Evolutionary conservation across 2,888 invertebrate genomes (phyloP).

Genomic region (Muschampia plurimacula): DNA sequence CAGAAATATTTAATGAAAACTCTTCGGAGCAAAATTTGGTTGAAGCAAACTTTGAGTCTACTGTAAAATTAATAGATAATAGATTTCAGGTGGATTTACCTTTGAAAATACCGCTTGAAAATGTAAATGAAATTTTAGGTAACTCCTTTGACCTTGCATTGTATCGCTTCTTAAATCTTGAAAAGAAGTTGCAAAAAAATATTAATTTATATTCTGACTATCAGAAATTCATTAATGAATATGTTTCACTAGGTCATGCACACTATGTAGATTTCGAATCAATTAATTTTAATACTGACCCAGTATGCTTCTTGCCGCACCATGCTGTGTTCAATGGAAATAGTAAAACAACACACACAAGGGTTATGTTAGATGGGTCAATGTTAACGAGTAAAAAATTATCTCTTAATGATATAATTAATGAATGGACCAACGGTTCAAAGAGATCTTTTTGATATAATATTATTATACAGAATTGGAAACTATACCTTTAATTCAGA

Average conservation of each 20-base stretch:
- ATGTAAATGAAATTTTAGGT: conserved; percentile 5
- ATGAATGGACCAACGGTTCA: conserved; percentile 41
- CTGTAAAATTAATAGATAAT: not conserved
- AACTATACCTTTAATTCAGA: conserved; percentile 40
- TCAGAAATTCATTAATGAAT: conserved; percentile 49
- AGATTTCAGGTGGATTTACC: not conserved
- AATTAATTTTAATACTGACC: not conserved
- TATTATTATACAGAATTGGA: conserved; percentile 40
- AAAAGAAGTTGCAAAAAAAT: conserved; percentile 34
- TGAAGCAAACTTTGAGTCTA: not conserved
- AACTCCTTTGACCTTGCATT: conserved; percentile 5
- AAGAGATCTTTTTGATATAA: conserved; percentile 43
- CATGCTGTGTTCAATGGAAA: conserved; percentile 13
- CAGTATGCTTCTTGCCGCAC: not conserved
- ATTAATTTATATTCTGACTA: conserved; percentile 50
- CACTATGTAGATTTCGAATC: conserved; percentile 2
- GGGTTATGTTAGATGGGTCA: not conserved
- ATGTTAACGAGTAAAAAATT: conserved; percentile 2
- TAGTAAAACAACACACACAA: not conserved
- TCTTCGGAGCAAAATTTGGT: not conserved
- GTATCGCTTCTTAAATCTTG: not conserved
- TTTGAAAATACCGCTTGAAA: not conserved
- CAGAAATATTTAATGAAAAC: conserved; percentile 24
- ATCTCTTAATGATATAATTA: conserved; percentile 34
- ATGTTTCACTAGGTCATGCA: not conserved